phyloP scores from a whole-genome alignment of 2,888 invertebrate genomes.

The Sarcophaga subvicina region DNA sequence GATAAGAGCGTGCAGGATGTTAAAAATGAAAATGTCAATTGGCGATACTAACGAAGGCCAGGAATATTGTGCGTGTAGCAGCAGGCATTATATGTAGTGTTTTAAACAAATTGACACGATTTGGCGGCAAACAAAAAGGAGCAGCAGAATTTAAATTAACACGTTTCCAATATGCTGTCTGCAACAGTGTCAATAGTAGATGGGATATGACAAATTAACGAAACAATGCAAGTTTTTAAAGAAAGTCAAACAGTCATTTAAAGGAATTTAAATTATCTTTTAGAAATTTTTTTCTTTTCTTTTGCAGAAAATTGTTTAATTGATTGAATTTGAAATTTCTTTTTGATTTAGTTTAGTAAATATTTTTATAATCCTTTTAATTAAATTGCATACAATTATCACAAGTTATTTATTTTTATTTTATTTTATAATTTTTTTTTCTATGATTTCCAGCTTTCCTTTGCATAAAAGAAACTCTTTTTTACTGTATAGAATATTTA shows the following conservation, averaged over 20 bases:
- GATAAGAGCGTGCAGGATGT: background rate
- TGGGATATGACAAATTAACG: constrained; percentile 24
- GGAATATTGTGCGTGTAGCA: background rate
- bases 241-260: too few relatives aligned
- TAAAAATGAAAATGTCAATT: constrained; percentile 4
- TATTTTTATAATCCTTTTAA: constrained; percentile 42
- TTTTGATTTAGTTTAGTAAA: background rate
- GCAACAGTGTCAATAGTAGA: constrained; percentile 31
- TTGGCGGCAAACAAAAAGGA: constrained; percentile 28
- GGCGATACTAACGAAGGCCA: background rate
- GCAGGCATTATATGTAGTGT: constrained; percentile 20
- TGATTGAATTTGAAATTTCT: background rate
- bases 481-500: background rate
- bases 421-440: constrained; percentile 1
- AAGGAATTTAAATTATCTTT: too few relatives aligned
- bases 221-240: background rate
- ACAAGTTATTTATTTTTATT: constrained; percentile 11
- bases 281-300: background rate
- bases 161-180: background rate
- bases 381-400: constrained; percentile 40
- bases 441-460: background rate
- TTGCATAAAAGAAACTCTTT: background rate
- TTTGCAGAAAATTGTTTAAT: background rate
- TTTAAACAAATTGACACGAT: constrained; percentile 53
- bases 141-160: constrained; percentile 3